These are phyloP conservation scores for Leptocoma aspasia DNA, from an alignment of 2,113 vertebrate genomes.

Conservation along the genomic window DNA sequence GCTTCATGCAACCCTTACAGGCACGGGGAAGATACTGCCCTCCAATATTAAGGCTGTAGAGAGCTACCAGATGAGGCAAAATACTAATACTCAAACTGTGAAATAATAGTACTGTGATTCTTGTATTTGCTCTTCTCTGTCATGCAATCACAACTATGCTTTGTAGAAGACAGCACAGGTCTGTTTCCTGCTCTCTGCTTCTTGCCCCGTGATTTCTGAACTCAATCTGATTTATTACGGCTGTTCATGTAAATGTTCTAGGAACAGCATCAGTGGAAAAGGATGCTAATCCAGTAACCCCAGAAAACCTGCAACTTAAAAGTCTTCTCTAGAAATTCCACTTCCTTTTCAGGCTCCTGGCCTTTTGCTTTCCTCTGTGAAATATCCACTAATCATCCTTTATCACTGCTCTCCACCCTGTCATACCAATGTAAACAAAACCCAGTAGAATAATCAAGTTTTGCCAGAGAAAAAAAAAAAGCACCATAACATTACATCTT, in stretches of 20 bases:
- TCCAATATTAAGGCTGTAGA: neutral
- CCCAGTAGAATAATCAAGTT: neutral
- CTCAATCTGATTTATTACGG: neutral
- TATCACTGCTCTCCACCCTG: neutral
- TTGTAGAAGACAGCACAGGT: neutral
- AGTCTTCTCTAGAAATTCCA: neutral
- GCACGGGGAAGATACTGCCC: neutral
- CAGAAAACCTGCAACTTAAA: neutral
- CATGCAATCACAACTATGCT: neutral
- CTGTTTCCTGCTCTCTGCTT: neutral
- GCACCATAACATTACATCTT: neutral
- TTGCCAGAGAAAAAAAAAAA: neutral
- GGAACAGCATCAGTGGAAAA: neutral
- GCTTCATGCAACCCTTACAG: neutral
- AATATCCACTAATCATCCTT: neutral
- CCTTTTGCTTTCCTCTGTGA: neutral
- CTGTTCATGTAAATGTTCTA: neutral
- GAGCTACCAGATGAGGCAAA: neutral
- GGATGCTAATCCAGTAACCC: neutral
- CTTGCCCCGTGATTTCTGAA: neutral
- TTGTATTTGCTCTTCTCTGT: neutral
- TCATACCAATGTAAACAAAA: constrained; percentile 25
- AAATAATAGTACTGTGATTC: neutral
- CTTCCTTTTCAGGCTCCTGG: neutral
- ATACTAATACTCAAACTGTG: neutral